phyloP scores from a whole-genome alignment of 2,113 vertebrate genomes.

The Monopterus albus region DNA sequence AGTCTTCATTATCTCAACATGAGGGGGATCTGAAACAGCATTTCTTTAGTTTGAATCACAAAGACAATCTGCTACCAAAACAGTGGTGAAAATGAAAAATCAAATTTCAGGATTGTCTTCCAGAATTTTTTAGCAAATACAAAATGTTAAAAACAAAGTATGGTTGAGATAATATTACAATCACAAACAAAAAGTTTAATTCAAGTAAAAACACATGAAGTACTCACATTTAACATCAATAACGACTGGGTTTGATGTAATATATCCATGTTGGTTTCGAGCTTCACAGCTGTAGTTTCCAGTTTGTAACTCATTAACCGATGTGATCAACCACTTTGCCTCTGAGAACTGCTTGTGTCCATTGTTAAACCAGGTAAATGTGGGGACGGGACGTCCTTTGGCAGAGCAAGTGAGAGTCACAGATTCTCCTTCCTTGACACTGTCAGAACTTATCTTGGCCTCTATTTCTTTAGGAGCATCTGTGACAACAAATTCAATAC shows the following conservation, averaged over 20 bases:
- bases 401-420: slow-evolving; percentile 61
- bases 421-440: neutral
- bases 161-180: too few relatives aligned
- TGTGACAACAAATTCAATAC: slow-evolving; percentile 28
- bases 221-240: slow-evolving; percentile 70
- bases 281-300: slow-evolving; percentile 63
- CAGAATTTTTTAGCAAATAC: too few relatives aligned
- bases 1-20: neutral
- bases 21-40: slow-evolving; percentile 64
- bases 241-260: rapidly evolving
- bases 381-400: slow-evolving; percentile 33
- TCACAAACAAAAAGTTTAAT: neutral
- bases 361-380: slow-evolving; percentile 52
- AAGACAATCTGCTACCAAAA: neutral
- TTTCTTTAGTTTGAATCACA: neutral
- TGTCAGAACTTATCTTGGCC: rapidly evolving
- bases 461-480: slow-evolving; percentile 51
- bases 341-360: rapidly evolving
- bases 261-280: neutral
- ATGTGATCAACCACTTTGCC: rapidly evolving
- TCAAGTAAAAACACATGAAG: neutral
- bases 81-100: neutral
- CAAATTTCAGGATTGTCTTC: neutral
- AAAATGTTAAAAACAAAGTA: too few relatives aligned
- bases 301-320: neutral